Evolutionary conservation across 2,113 vertebrate genomes (phyloP).

Genomic region (Ptilonorhynchus violaceus): DNA sequence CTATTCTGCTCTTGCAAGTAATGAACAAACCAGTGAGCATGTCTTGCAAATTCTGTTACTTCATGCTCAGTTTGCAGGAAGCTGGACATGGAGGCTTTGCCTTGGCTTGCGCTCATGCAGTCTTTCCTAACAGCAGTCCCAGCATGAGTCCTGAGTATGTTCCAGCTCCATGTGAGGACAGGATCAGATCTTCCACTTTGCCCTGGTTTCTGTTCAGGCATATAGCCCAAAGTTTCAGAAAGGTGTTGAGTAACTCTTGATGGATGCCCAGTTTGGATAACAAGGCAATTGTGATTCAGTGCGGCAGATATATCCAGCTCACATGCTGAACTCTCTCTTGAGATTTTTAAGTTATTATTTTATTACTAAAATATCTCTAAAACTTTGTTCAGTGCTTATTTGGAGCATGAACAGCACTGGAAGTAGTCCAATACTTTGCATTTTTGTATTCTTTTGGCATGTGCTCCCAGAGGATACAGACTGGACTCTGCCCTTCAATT

Average conservation of each 20-base stretch:
- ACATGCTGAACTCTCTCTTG: background rate
- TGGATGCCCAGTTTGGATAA: background rate
- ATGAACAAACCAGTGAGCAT: background rate
- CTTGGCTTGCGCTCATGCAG: background rate
- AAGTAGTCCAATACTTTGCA: background rate
- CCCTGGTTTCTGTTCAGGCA: background rate
- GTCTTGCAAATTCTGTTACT: background rate
- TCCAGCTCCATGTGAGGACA: background rate
- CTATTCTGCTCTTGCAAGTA: background rate
- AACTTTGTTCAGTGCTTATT: background rate
- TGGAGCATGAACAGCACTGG: background rate
- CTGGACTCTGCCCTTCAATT: background rate
- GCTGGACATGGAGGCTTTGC: background rate
- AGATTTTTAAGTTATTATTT: background rate
- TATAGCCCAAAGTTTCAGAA: background rate
- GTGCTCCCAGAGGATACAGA: background rate
- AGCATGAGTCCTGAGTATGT: background rate
- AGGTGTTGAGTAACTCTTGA: conserved; percentile 20
- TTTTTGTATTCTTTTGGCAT: background rate
- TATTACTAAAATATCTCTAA: background rate
- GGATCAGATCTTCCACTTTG: background rate
- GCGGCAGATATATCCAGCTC: background rate
- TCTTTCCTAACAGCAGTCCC: background rate
- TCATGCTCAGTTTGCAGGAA: background rate
- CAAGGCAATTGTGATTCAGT: background rate